phyloP scores from a whole-genome alignment of 2,888 invertebrate genomes.

The Lepidochrysops patricia region DNA sequence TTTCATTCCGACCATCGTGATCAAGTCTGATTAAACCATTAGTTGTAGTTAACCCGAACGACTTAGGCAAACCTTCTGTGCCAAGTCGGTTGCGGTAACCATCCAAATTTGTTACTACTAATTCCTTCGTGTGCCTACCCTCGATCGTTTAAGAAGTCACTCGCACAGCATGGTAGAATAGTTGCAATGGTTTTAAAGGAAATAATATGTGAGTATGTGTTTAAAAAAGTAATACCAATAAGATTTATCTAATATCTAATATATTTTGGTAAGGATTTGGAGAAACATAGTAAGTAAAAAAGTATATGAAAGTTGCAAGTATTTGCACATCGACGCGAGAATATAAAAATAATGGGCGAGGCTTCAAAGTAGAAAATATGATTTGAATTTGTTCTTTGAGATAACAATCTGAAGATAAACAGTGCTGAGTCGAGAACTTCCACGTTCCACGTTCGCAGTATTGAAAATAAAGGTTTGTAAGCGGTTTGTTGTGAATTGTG shows the following conservation, averaged over 20 bases:
- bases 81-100: not conserved
- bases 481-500: not conserved
- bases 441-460: not conserved
- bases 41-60: not conserved
- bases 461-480: not conserved
- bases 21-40: constrained; percentile 2
- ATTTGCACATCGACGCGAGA: not conserved
- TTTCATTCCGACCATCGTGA: not conserved
- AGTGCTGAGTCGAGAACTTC: not conserved
- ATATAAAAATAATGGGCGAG: not conserved
- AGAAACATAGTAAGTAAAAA: too few species aligned
- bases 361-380: not conserved
- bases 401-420: constrained; percentile 7
- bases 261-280: too few species aligned
- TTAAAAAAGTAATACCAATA: too few species aligned
- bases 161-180: too few species aligned
- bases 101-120: constrained; percentile 2
- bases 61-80: not conserved
- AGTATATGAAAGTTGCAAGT: too few species aligned
- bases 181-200: not conserved
- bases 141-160: not conserved
- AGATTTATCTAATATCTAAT: too few species aligned
- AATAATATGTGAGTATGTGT: too few species aligned
- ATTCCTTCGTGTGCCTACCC: not conserved
- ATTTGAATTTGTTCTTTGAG: not conserved